These are phyloP conservation scores for Enteromius viviparus DNA, from an alignment of 2,797 vertebrate species.

Conservation along the genomic window DNA sequence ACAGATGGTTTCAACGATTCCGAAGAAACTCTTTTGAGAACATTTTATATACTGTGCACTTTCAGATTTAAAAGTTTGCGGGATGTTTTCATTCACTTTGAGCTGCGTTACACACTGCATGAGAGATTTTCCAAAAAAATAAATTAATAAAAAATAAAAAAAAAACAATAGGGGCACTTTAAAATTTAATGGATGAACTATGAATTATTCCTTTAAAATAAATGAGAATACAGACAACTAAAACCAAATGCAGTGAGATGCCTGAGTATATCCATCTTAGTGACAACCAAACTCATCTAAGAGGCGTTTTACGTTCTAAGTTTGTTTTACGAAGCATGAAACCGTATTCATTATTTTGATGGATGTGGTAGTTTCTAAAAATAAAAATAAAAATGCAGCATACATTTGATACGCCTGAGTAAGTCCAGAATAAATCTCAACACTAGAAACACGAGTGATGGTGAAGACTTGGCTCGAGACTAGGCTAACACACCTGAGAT, in stretches of 20 bases:
- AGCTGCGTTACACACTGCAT: no score
- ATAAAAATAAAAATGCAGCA: conserved; percentile 55
- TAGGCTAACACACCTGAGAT: conserved; percentile 69
- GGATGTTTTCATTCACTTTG: no score
- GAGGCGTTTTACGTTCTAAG: no score
- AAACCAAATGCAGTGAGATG: conserved; percentile 17
- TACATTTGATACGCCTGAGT: conserved; percentile 65
- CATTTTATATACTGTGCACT: no score
- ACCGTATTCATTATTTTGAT: background rate
- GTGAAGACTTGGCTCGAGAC: conserved; percentile 50
- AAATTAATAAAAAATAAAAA: no score
- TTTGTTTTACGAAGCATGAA: background rate
- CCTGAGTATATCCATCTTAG: conserved; percentile 6
- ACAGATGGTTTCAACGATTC: no score
- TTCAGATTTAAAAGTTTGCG: no score
- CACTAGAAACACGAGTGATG: conserved; percentile 47
- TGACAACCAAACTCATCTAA: background rate
- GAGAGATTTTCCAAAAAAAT: no score
- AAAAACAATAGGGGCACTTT: no score
- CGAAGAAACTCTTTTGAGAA: no score
- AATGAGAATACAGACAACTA: background rate
- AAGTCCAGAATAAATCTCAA: conserved; percentile 51
- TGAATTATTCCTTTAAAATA: background rate
- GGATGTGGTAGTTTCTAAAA: conserved; percentile 30
- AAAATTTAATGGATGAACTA: background rate